Percentiles rank a stretch among this genome's conserved stretches.
Evolutionary conservation across 2,113 vertebrate genomes (phyloP).

Genomic region (Aplodontia rufa): DNA sequence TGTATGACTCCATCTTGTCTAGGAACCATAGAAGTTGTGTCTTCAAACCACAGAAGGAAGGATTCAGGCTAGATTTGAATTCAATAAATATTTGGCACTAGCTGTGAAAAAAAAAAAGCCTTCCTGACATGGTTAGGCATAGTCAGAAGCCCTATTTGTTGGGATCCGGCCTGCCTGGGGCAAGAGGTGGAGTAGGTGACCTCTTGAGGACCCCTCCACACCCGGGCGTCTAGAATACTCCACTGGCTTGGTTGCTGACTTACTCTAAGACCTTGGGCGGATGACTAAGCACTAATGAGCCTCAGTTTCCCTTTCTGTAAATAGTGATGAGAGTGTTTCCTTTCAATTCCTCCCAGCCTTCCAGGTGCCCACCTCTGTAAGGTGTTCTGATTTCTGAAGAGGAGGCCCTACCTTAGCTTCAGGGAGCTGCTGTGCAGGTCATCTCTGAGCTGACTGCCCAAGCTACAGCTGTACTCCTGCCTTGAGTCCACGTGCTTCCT

Average conservation of each 20-base stretch:
- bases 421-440: background rate
- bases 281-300: constrained; percentile 67
- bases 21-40: background rate
- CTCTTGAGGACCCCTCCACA: constrained; percentile 31
- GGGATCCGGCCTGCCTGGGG: background rate
- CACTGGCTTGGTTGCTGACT: constrained; percentile 42
- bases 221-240: constrained; percentile 24
- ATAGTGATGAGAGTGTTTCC: constrained; percentile 10
- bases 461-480: background rate
- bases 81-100: constrained; percentile 50
- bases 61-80: constrained; percentile 49
- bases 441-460: background rate
- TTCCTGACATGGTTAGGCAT: constrained; percentile 12
- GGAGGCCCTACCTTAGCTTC: background rate
- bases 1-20: background rate
- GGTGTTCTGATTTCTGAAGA: background rate
- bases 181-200: background rate
- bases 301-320: constrained; percentile 76
- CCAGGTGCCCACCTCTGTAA: background rate
- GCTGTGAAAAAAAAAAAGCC: background rate
- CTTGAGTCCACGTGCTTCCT: background rate
- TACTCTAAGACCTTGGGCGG: constrained; percentile 41
- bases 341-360: constrained; percentile 34
- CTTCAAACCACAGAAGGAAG: constrained; percentile 14
- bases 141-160: constrained; percentile 36